phyloP scores from a whole-genome alignment of 2,888 invertebrate species.

The Pterostichus niger region DNA sequence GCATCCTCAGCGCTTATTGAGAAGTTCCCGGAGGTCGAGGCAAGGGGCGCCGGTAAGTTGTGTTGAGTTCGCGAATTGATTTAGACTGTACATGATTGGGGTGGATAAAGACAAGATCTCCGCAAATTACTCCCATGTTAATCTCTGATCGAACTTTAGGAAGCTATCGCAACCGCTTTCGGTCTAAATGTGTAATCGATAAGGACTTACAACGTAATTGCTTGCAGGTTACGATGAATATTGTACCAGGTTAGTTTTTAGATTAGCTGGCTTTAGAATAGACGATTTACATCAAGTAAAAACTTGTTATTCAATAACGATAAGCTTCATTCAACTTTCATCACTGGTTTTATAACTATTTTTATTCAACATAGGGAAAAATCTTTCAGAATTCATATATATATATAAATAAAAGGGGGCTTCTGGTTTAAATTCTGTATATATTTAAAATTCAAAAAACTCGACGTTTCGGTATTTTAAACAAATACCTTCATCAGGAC shows the following conservation, averaged over 20 bases:
- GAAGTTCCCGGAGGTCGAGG: conserved; percentile 1
- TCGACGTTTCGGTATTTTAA: no score
- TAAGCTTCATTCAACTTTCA: no score
- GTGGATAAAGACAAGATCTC: conserved; percentile 66
- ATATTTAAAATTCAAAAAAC: no score
- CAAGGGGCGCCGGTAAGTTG: conserved; percentile 41
- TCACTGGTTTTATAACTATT: no score
- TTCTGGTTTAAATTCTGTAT: no score
- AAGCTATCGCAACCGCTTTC: conserved; percentile 60
- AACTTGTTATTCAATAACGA: background rate
- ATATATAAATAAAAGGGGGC: no score
- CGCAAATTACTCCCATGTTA: conserved; percentile 66
- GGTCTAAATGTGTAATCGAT: conserved; percentile 66
- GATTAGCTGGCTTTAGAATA: conserved; percentile 36
- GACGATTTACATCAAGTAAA: background rate
- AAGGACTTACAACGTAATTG: conserved; percentile 58
- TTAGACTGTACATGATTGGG: conserved; percentile 65
- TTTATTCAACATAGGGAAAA: no score
- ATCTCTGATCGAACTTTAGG: conserved; percentile 65
- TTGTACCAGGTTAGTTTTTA: conserved; percentile 52
- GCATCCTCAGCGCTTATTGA: conserved; percentile 15
- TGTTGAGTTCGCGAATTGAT: conserved; percentile 63
- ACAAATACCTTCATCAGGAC: no score
- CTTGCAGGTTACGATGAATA: conserved; percentile 42
- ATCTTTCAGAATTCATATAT: no score